These are phyloP conservation scores for Anguilla megastoma DNA, from an alignment of 2,797 vertebrate genomes.

Conservation along the genomic window DNA sequence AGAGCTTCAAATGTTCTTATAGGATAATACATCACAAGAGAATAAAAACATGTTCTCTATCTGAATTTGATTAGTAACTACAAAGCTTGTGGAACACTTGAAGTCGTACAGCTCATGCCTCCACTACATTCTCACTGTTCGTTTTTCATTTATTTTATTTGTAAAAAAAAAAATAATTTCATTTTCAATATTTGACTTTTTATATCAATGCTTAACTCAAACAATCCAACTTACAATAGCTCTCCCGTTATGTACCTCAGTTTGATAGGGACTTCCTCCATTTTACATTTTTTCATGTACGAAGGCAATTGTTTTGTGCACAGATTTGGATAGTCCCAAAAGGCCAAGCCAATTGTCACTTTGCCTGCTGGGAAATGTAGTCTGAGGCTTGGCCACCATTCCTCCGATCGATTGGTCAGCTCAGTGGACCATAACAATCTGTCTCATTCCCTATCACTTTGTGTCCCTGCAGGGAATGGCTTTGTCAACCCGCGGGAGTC, in stretches of 20 bases:
- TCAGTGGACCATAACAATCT: slow-evolving; percentile 64
- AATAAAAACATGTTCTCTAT: neutral
- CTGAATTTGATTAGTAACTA: neutral
- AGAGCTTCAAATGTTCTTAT: neutral
- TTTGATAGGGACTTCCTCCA: neutral
- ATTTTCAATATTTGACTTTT: neutral
- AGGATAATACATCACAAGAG: neutral
- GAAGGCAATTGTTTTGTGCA: slow-evolving; percentile 38
- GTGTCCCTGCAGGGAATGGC: slow-evolving; percentile 86
- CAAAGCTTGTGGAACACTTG: neutral
- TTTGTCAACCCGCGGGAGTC: slow-evolving; percentile 95
- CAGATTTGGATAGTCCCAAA: slow-evolving; percentile 65
- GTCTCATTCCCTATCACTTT: slow-evolving; percentile 63
- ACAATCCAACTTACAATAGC: neutral
- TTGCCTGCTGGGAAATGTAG: slow-evolving; percentile 57
- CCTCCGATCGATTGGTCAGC: slow-evolving; percentile 35
- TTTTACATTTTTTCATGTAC: neutral
- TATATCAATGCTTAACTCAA: neutral
- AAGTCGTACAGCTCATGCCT: slow-evolving; percentile 38
- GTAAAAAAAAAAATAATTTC: neutral
- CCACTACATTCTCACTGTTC: neutral
- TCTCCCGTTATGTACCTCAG: neutral
- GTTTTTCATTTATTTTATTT: neutral
- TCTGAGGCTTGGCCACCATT: slow-evolving; percentile 64
- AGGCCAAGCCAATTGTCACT: slow-evolving; percentile 64